Evolutionary conservation across 2,113 vertebrate genomes (phyloP).

Genomic region (Toxotes jaculatrix): DNA sequence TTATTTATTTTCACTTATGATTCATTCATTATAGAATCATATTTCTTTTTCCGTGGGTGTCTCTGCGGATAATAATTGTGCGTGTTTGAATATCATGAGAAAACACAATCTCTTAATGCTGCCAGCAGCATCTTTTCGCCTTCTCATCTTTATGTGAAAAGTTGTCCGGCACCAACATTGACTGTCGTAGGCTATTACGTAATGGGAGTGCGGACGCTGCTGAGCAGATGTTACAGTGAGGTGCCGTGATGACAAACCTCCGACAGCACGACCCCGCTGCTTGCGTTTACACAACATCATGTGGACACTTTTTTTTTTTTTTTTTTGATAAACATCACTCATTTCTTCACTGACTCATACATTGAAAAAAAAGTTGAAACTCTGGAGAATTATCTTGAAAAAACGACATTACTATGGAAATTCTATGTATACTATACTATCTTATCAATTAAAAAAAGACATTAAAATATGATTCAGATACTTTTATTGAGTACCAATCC

Average conservation of each 20-base stretch:
- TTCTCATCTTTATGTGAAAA: slow-evolving; percentile 47
- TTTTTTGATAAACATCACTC: not conserved
- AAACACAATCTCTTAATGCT: not conserved
- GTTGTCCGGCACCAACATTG: slow-evolving; percentile 46
- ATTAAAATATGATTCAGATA: no score
- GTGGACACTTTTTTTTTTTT: not conserved
- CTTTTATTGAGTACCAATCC: not conserved
- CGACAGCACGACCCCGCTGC: slow-evolving; percentile 12
- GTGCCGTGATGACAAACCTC: slow-evolving; percentile 35
- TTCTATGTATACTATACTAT: no score
- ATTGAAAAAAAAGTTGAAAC: not conserved
- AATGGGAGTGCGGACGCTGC: slow-evolving; percentile 65
- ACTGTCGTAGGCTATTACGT: slow-evolving; percentile 66
- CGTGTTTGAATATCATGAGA: not conserved
- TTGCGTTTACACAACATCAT: slow-evolving; percentile 22
- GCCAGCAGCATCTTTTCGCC: not conserved
- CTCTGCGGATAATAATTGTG: no score
- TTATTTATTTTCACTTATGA: no score
- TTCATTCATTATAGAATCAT: no score
- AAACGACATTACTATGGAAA: not conserved
- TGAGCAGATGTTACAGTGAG: slow-evolving; percentile 59
- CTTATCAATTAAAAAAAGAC: not conserved
- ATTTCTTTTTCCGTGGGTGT: no score
- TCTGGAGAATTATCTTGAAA: not conserved
- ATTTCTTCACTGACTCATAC: not conserved